These are phyloP conservation scores for Netelia melanura DNA, from an alignment of 2,888 invertebrate species.

Conservation along the genomic window DNA sequence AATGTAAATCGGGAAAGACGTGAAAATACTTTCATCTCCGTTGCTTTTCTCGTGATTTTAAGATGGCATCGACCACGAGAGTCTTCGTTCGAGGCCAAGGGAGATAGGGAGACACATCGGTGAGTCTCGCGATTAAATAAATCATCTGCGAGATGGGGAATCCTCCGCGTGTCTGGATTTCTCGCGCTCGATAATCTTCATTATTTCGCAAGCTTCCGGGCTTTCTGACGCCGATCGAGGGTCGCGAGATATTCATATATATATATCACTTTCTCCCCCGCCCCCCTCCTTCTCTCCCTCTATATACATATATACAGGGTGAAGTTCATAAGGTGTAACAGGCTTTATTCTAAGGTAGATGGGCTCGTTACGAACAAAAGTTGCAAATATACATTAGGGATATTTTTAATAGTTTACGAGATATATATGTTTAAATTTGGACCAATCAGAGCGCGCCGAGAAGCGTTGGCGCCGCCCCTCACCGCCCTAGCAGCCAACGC, in stretches of 20 bases:
- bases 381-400: too few species aligned
- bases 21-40: not conserved
- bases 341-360: too few species aligned
- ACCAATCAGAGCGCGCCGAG: too few species aligned
- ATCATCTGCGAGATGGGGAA: slow-evolving; percentile 34
- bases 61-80: not conserved
- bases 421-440: too few species aligned
- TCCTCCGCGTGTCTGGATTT: slow-evolving; percentile 1
- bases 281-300: too few species aligned
- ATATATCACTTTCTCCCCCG: not conserved
- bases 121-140: slow-evolving; percentile 42
- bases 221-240: slow-evolving; percentile 35
- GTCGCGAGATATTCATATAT: not conserved
- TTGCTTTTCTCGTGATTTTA: not conserved
- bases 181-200: slow-evolving; percentile 51
- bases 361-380: too few species aligned
- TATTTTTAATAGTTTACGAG: too few species aligned
- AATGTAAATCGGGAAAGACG: not conserved
- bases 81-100: not conserved
- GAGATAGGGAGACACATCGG: not conserved
- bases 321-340: too few species aligned
- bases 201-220: slow-evolving; percentile 53
- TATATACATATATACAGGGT: not conserved
- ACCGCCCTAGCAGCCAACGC: too few species aligned
- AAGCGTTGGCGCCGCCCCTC: too few species aligned